Base-by-base conservation (phyloP, 2,888 invertebrate species). In the Rhamphomyia laevipes region DNA sequence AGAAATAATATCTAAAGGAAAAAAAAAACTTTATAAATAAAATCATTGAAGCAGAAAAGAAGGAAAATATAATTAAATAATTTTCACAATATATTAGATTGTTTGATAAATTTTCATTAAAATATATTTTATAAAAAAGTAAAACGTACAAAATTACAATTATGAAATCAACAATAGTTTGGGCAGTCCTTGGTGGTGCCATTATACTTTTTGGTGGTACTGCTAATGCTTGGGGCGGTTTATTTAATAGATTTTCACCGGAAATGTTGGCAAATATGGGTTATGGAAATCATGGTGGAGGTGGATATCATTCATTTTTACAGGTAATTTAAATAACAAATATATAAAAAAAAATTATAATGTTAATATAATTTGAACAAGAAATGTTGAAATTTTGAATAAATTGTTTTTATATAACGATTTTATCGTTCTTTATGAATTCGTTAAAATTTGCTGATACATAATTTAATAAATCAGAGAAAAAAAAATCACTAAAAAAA, bases 241-340 rank as follows among this genome's bases (percentile, higher is more conserved):
- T 86, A 23, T 89, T 88, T 73, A 89, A 88, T 70, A 78, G 89
- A 56, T 88, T 88, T 73, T 86, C 85, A 61, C 86, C 87, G 18
- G 86, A 87, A 65, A 84, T 86, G 82, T 72, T 87, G 41, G 81
- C 84, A 51, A 86, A 86, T 67, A 73, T 86, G 69, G 86, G 86
- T 16, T 86, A 86, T 60, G 85, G 84, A 1, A 77, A 77, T n/a
- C 78, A 78, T 58, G 75, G 77, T 27, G 74, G 75, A 40, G 80
- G 67, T 18, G 80, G 67, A 17, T 49, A 57, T 44, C 65, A 64
- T 54, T 67, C 74, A 33, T 69, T 71, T 56, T 67, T 77, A 38
- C 74, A 77, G 71, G 79, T 79, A 67, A 66, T 62, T 10, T 41
- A 13, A 13, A 9, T 13, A 13, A 13, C 13, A 35, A 41, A 30